Evolutionary conservation across 2,888 invertebrate genomes (phyloP).

Genomic region (Acanthosepion pharaonis): DNA sequence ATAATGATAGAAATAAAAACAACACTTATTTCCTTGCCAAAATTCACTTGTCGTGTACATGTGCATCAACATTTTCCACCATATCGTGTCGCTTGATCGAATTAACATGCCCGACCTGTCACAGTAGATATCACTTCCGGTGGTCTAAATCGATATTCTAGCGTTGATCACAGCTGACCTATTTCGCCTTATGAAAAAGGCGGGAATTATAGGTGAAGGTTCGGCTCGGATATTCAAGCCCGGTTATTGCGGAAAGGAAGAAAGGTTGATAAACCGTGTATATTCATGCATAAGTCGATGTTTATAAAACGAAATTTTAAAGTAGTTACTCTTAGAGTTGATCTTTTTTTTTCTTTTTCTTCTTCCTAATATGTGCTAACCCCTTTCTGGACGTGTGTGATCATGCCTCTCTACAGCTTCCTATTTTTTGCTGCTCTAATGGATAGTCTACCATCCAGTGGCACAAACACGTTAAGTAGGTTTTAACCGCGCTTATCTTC

Average conservation of each 20-base stretch:
- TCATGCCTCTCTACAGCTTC: too few relatives aligned
- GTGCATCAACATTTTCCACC: background rate
- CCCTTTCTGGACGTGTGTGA: too few relatives aligned
- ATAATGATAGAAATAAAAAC: background rate
- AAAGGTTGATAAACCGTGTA: background rate
- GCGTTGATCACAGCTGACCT: background rate
- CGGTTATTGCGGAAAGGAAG: background rate
- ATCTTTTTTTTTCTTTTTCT: too few relatives aligned
- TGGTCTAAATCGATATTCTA: background rate
- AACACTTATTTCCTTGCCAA: background rate
- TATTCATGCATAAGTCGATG: background rate
- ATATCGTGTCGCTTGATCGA: background rate
- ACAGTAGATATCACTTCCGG: constrained; percentile 12
- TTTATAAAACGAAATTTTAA: background rate
- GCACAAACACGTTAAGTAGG: too few relatives aligned
- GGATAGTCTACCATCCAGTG: too few relatives aligned
- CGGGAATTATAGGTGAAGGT: background rate
- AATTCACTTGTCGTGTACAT: background rate
- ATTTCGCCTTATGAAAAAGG: background rate
- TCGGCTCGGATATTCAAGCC: background rate
- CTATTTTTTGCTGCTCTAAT: too few relatives aligned
- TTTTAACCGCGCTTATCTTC: too few relatives aligned
- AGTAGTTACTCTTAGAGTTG: too few relatives aligned
- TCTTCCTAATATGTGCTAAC: too few relatives aligned
- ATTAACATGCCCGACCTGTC: background rate